Evolutionary conservation across 1,140 invertebrate species (phyloP).

Genomic region (Proales similis): DNA sequence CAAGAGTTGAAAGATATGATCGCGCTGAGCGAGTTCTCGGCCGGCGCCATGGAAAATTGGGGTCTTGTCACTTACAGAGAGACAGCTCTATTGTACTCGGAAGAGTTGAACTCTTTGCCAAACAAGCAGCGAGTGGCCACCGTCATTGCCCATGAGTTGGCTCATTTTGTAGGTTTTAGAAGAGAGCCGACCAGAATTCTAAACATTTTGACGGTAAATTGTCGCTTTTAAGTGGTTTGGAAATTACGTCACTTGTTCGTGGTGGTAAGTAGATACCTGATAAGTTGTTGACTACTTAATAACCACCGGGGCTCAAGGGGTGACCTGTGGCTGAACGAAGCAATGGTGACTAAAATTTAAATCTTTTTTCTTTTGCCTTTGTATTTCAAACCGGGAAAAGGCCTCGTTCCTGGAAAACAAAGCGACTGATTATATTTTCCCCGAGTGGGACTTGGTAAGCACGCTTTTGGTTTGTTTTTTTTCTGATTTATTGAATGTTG

Average conservation of each 20-base stretch:
- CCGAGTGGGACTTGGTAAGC: conserved; percentile 20
- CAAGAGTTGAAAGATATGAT: not conserved
- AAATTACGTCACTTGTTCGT: conserved; percentile 38
- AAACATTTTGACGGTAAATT: not conserved
- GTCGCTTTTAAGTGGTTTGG: conserved; percentile 40
- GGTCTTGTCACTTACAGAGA: conserved; percentile 53
- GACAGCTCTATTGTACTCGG: conserved; percentile 24
- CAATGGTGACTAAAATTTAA: too few species aligned
- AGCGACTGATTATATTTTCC: conserved; percentile 15
- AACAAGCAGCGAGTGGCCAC: conserved; percentile 18
- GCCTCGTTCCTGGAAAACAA: conserved; percentile 23
- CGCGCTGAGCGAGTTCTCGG: conserved; percentile 4
- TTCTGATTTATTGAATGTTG: not conserved
- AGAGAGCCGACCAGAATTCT: not conserved
- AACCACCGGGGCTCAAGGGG: not conserved
- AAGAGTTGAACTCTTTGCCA: conserved; percentile 1
- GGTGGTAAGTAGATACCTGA: not conserved
- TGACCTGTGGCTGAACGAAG: conserved; percentile 38
- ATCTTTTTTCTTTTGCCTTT: too few species aligned
- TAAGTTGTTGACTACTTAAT: not conserved
- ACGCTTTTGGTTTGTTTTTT: not conserved
- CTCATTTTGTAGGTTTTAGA: conserved; percentile 12
- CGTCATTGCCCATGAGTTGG: conserved; percentile 36
- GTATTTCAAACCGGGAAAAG: too few species aligned
- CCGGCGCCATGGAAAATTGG: conserved; percentile 76